Evolutionary conservation across 2,888 invertebrate species (phyloP).

Genomic region (Apodemia duryi): DNA sequence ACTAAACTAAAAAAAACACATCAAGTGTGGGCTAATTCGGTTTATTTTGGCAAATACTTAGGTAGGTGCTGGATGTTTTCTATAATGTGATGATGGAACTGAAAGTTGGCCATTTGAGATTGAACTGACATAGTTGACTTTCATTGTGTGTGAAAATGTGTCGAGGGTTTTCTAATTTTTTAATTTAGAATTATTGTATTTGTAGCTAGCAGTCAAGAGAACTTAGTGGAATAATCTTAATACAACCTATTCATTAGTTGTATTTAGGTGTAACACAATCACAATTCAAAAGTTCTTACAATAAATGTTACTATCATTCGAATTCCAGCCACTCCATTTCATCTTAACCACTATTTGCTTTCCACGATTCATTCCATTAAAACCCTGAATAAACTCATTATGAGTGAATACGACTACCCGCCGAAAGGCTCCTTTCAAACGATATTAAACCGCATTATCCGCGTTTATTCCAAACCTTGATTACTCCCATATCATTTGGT

Average conservation of each 20-base stretch:
- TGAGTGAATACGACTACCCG: constrained; percentile 69
- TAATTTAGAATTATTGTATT: no score
- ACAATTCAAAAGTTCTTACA: constrained; percentile 4
- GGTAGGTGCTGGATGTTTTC: no score
- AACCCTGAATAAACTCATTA: constrained; percentile 77
- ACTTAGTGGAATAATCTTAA: no score
- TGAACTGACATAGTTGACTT: no score
- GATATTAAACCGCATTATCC: constrained; percentile 76
- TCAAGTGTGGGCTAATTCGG: no score
- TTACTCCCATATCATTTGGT: constrained; percentile 79
- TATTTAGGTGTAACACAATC: background rate
- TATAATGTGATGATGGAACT: no score
- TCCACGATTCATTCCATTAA: constrained; percentile 75
- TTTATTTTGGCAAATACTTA: no score
- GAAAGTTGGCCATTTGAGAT: no score
- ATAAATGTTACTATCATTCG: constrained; percentile 17
- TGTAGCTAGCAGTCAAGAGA: no score
- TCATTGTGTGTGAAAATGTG: no score
- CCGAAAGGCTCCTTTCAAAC: constrained; percentile 74
- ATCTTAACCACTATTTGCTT: constrained; percentile 65
- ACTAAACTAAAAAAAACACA: no score
- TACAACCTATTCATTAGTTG: background rate
- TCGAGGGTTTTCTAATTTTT: no score
- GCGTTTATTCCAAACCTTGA: constrained; percentile 74
- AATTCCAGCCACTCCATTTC: constrained; percentile 29